Conservation (phyloP, 1,140 invertebrate genomes). For the Drepana arcuata region DNA sequence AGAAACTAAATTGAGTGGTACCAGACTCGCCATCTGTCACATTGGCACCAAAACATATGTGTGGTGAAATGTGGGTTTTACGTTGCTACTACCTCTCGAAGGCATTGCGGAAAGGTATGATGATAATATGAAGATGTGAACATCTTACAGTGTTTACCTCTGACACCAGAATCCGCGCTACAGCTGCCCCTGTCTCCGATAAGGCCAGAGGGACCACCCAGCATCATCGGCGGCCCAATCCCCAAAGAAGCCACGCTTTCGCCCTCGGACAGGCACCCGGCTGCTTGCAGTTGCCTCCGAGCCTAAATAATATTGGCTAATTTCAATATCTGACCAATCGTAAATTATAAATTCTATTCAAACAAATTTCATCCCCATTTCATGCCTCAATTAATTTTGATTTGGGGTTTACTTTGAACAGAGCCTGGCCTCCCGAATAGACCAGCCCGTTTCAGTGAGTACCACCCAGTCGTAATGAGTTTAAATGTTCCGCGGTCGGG, state of each 20-base stretch:
- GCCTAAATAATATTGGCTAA: conserved; percentile 62
- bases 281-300: conserved; percentile 78
- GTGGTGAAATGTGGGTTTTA: no score
- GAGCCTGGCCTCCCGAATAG: conserved; percentile 16
- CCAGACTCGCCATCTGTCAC: no score
- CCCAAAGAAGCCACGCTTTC: conserved; percentile 78
- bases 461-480: conserved; percentile 14
- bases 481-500: conserved; percentile 9
- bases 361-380: conserved; percentile 12
- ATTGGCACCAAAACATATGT: no score
- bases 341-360: no score
- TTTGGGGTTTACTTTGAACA: conserved; percentile 20
- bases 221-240: conserved; percentile 77
- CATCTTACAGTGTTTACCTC: conserved; percentile 36
- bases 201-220: conserved; percentile 72
- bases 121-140: background rate
- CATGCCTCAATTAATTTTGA: conserved; percentile 26
- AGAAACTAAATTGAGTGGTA: no score
- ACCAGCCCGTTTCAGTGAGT: conserved; percentile 11
- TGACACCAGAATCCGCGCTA: conserved; percentile 88
- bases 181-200: conserved; percentile 86
- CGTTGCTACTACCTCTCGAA: no score
- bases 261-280: conserved; percentile 82
- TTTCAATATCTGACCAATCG: no score
- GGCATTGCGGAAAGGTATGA: no score